These are phyloP conservation scores for Lasioglossum morio DNA, from an alignment of 2,888 invertebrate genomes.

Conservation along the genomic window DNA sequence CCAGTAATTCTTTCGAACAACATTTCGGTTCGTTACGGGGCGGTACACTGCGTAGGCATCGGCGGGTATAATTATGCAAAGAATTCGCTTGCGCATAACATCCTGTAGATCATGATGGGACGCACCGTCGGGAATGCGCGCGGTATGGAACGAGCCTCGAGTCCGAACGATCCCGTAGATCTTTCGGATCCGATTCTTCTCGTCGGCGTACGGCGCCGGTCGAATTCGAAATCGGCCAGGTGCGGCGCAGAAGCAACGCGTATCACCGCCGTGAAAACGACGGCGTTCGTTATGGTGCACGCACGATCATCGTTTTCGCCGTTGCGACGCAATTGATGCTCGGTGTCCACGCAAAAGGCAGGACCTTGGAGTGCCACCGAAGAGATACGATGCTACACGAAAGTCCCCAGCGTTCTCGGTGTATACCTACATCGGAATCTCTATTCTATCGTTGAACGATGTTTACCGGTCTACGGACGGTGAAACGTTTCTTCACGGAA, in stretches of 20 bases:
- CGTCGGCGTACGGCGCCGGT: background rate
- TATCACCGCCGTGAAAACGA: background rate
- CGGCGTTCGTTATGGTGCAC: constrained; percentile 1
- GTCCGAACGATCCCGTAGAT: background rate
- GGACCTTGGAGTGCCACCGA: constrained; percentile 49
- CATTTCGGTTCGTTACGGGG: constrained; percentile 1
- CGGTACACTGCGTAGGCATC: background rate
- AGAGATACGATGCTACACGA: constrained; percentile 48
- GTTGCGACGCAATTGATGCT: constrained; percentile 57
- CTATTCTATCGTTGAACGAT: constrained; percentile 17
- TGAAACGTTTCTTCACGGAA: constrained; percentile 5
- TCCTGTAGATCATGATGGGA: constrained; percentile 23
- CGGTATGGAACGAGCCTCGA: background rate
- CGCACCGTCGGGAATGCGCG: background rate
- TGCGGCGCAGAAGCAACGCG: background rate
- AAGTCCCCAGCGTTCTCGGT: constrained; percentile 30
- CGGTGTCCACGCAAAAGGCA: constrained; percentile 46
- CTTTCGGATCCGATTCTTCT: constrained; percentile 4
- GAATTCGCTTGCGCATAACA: constrained; percentile 16
- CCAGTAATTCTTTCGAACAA: background rate
- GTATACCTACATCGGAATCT: constrained; percentile 16
- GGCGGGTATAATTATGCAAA: constrained; percentile 21
- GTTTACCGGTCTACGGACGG: constrained; percentile 28
- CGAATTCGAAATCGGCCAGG: background rate
- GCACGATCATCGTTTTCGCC: constrained; percentile 40